These are phyloP conservation scores for Pycnomerus fuliginosus DNA, from an alignment of 2,888 invertebrate species.

Conservation along the genomic window DNA sequence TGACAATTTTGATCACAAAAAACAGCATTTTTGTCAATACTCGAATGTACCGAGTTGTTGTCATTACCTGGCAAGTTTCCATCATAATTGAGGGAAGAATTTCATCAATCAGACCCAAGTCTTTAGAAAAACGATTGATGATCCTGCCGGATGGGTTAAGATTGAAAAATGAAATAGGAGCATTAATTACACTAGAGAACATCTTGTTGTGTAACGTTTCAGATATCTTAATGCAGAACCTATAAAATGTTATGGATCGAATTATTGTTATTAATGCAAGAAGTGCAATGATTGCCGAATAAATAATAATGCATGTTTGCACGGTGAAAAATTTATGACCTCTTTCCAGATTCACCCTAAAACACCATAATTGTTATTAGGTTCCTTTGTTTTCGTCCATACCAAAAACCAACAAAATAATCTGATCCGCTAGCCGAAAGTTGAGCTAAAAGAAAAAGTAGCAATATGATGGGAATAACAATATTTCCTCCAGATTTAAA, in stretches of 20 bases:
- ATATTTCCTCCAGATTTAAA: constrained; percentile 54
- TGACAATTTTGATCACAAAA: no score
- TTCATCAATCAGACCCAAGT: constrained; percentile 60
- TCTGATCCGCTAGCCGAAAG: constrained; percentile 71
- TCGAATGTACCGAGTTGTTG: no score
- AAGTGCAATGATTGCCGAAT: constrained; percentile 26
- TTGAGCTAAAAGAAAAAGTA: constrained; percentile 68
- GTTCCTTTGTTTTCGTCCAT: constrained; percentile 32
- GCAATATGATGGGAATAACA: constrained; percentile 45
- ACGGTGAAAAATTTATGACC: constrained; percentile 19
- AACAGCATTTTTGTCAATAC: not conserved
- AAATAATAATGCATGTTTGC: constrained; percentile 48
- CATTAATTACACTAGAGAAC: constrained; percentile 56
- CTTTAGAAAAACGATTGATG: constrained; percentile 69
- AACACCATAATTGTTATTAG: constrained; percentile 13
- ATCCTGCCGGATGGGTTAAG: constrained; percentile 62
- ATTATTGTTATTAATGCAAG: constrained; percentile 42
- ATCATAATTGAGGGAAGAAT: constrained; percentile 52
- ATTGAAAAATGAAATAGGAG: constrained; percentile 67
- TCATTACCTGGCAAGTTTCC: constrained; percentile 44
- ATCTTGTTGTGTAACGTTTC: constrained; percentile 56
- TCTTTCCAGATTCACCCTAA: constrained; percentile 40
- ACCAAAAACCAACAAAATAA: constrained; percentile 77
- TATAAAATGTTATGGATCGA: constrained; percentile 55
- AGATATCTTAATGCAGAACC: constrained; percentile 55